Evolutionary conservation across 2,888 invertebrate genomes (phyloP), one percentile per base, ranked within the genome.

Genomic region (Ornithoptera alexandrae): DNA sequence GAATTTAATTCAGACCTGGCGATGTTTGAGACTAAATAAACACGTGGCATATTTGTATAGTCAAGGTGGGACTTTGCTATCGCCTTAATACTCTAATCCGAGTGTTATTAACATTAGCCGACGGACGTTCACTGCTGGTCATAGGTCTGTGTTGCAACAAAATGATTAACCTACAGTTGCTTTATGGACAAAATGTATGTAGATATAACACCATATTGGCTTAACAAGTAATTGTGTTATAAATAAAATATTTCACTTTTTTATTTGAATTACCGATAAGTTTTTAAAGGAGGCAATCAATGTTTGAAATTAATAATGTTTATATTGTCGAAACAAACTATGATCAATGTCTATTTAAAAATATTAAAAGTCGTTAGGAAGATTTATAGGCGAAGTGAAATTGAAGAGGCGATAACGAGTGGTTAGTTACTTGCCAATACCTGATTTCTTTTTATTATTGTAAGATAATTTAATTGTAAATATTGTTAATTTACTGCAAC

Each of bases 401-500:
- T 39, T 39, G 42, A 20, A 57, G 42, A 53, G 50, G 30, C 66
- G 46, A 61, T 50, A 50, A 30, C 50, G 20, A 63, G 53, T 56
- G n/a, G n/a, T 53, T n/a, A 63, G 30, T 63, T 50, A 63, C 63
- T 63, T 53, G 56, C 56, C 62, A 62, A 62, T 42, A 65, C 61
- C 65, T 69, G 65, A 69, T 42, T 65, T 57, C 17, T 60, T 53
- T 60, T 65, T 65, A 42, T 66, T 50, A 63, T 67, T 70, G 70
- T 70, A 70, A 66, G 53, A 70, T 70, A 70, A 18, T 65, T 57
- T 62, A 65, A 63, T 66, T 89, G 88, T 89, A 88, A 84, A 89
- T 87, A 88, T 85, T 84, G 82, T 85, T 84, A 82, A 73, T 74
- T 79, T 81, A 79, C 76, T 73, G 73, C 75, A 72, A 71, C 76